Conservation (phyloP, 2,113 vertebrate species). For the Amblyornis subalaris region DNA sequence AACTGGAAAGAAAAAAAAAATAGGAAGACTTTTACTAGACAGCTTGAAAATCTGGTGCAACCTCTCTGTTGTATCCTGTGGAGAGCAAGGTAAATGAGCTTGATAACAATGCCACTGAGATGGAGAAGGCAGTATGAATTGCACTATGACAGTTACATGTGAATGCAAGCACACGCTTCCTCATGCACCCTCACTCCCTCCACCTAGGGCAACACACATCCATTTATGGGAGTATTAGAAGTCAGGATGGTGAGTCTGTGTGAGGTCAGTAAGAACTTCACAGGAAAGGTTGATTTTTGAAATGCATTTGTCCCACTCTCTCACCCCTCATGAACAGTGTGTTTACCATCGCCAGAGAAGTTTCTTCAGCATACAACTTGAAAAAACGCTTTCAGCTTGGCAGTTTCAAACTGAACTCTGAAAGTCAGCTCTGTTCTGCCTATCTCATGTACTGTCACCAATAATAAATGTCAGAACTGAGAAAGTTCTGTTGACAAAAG, state of each 20-base stretch:
- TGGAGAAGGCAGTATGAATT: background rate
- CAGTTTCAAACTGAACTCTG: background rate
- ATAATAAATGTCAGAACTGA: background rate
- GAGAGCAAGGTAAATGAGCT: background rate
- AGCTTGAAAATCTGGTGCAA: background rate
- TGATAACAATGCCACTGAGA: background rate
- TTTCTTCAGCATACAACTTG: background rate
- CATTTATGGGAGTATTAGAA: slow-evolving; percentile 8
- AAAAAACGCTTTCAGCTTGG: background rate
- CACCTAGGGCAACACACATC: background rate
- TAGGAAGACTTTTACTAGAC: background rate
- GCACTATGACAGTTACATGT: background rate
- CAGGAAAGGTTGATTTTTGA: background rate
- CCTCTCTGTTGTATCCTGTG: background rate
- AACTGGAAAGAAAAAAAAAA: background rate
- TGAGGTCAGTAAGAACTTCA: background rate
- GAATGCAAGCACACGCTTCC: background rate
- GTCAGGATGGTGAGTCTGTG: background rate
- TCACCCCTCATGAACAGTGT: background rate
- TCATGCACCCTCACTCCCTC: background rate
- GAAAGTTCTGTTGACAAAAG: background rate
- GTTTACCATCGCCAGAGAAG: background rate
- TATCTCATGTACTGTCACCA: background rate
- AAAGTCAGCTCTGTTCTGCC: background rate
- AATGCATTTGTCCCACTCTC: background rate